A percentile compares a stretch with the other conserved stretches of the same genome.
phyloP scores from a whole-genome alignment of 2,888 invertebrate species.

The Ypsolopha scabrella region DNA sequence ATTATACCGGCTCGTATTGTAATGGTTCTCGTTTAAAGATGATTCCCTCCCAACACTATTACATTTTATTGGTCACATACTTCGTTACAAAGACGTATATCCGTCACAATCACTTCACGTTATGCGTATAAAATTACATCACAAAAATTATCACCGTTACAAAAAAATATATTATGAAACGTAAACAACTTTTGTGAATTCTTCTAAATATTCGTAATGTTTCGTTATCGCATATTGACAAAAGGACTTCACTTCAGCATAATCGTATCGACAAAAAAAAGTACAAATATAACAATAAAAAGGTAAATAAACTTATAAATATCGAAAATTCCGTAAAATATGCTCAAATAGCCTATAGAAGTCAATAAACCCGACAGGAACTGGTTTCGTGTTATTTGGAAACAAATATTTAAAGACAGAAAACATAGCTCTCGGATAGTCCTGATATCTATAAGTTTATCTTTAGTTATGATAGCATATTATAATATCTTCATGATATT shows the following conservation, averaged over 20 bases:
- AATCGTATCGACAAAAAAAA: not conserved
- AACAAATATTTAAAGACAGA: constrained; percentile 39
- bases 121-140: too few relatives aligned
- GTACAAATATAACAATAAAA: not conserved
- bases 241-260: not conserved
- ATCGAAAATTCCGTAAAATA: constrained; percentile 19
- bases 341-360: constrained; percentile 19
- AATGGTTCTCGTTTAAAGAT: too few relatives aligned
- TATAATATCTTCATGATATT: too few relatives aligned
- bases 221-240: not conserved
- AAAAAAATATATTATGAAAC: too few relatives aligned
- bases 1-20: not conserved
- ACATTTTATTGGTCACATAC: too few relatives aligned
- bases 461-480: too few relatives aligned
- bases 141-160: too few relatives aligned
- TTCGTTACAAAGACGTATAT: too few relatives aligned
- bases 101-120: too few relatives aligned
- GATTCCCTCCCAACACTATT: too few relatives aligned
- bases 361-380: constrained; percentile 55
- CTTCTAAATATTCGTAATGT: not conserved
- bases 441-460: too few relatives aligned
- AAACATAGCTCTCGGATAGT: too few relatives aligned
- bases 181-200: not conserved
- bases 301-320: constrained; percentile 18
- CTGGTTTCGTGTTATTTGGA: constrained; percentile 58